A percentile compares a stretch with the other conserved stretches of the same genome.
These are phyloP conservation scores for Conus betulinus DNA, from an alignment of 1,140 invertebrate species.

Conservation along the genomic window DNA sequence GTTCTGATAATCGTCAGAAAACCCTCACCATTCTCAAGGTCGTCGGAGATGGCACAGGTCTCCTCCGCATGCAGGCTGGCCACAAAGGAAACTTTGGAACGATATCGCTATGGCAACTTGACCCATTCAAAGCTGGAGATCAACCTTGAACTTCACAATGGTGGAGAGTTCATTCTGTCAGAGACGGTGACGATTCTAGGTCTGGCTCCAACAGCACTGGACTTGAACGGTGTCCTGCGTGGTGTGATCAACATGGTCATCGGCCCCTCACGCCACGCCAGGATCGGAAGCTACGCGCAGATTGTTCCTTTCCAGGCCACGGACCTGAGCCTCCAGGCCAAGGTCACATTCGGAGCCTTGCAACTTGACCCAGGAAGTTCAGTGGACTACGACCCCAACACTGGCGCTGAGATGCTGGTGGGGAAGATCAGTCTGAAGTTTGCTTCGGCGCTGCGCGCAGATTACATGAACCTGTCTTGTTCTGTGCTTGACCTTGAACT, in stretches of 20 bases:
- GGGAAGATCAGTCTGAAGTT: slow-evolving; percentile 60
- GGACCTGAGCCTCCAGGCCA: slow-evolving; percentile 41
- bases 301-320: slow-evolving; percentile 59
- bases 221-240: slow-evolving; percentile 61
- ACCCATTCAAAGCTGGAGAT: slow-evolving; percentile 62
- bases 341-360: slow-evolving; percentile 60
- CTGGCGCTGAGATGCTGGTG: slow-evolving; percentile 62
- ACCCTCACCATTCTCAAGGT: slow-evolving; percentile 62
- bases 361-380: slow-evolving; percentile 63
- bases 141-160: slow-evolving; percentile 64
- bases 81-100: slow-evolving; percentile 61
- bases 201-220: slow-evolving; percentile 53
- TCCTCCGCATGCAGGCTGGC: slow-evolving; percentile 56
- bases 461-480: slow-evolving; percentile 63
- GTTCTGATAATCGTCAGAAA: slow-evolving; percentile 53
- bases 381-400: slow-evolving; percentile 61
- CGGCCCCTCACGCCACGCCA: slow-evolving; percentile 55
- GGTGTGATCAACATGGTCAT: slow-evolving; percentile 63
- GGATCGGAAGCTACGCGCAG: slow-evolving; percentile 57
- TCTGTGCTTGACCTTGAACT: slow-evolving; percentile 59
- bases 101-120: slow-evolving; percentile 46
- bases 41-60: slow-evolving; percentile 62
- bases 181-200: slow-evolving; percentile 64
- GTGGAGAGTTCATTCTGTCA: slow-evolving; percentile 64
- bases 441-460: slow-evolving; percentile 55